These are phyloP conservation scores for Cirrhinus mrigala DNA, from an alignment of 2,797 vertebrate genomes.

Conservation along the genomic window DNA sequence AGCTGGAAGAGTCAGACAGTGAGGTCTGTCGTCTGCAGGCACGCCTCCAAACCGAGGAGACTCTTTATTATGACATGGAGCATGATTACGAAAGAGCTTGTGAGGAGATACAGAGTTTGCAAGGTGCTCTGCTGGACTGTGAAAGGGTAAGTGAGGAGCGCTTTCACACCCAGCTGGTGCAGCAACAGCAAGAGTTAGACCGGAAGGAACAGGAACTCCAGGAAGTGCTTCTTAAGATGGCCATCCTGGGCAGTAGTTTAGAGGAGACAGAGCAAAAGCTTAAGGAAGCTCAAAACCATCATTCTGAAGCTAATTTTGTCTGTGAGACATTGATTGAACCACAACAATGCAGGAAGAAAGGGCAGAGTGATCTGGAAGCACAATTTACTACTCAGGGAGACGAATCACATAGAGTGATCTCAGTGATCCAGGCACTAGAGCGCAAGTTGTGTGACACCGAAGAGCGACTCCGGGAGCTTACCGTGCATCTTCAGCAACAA, in stretches of 20 bases:
- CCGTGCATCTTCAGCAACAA: conserved; percentile 85
- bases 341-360: conserved; percentile 70
- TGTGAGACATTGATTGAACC: conserved; percentile 43
- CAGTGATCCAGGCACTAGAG: conserved; percentile 89
- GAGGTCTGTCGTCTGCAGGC: conserved; percentile 81
- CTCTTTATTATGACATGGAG: conserved; percentile 85
- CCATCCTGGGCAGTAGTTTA: conserved; percentile 84
- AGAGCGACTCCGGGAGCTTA: conserved; percentile 90
- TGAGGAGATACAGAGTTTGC: conserved; percentile 80
- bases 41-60: conserved; percentile 83
- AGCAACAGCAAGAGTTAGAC: conserved; percentile 79
- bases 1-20: conserved; percentile 78
- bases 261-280: conserved; percentile 86
- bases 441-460: conserved; percentile 90
- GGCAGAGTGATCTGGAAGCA: conserved; percentile 69
- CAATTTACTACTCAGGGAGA: conserved; percentile 67
- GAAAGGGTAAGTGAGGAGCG: conserved; percentile 71
- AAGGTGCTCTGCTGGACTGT: conserved; percentile 78
- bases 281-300: conserved; percentile 74
- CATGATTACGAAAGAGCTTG: conserved; percentile 80
- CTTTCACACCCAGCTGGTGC: conserved; percentile 50
- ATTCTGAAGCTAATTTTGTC: neutral
- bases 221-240: conserved; percentile 88
- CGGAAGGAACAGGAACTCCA: conserved; percentile 87
- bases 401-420: conserved; percentile 83